Conservation (phyloP, 64 coral and sea anemone species). For the Astreopora myriophthalma region DNA sequence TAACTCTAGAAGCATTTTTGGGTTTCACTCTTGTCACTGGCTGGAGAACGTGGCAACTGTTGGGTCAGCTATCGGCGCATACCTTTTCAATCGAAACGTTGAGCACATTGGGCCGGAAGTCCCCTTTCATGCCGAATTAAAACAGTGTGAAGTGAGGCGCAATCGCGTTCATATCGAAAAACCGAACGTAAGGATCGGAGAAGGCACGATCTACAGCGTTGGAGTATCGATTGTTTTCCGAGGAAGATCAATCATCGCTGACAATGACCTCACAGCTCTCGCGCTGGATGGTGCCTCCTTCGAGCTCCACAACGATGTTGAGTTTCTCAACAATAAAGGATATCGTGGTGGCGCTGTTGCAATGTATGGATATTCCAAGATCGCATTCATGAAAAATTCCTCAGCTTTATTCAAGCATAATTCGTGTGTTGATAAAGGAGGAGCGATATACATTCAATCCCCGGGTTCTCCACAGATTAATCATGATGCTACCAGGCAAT, state of each 20-base stretch:
- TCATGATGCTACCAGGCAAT: neutral
- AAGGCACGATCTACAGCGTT: slow-evolving; percentile 71
- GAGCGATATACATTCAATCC: slow-evolving; percentile 64
- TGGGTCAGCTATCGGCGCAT: slow-evolving; percentile 60
- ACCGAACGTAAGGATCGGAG: slow-evolving; percentile 19
- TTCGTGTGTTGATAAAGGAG: slow-evolving; percentile 26
- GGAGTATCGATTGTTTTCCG: slow-evolving; percentile 65
- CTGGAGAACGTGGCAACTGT: slow-evolving; percentile 43
- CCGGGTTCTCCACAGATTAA: slow-evolving; percentile 38
- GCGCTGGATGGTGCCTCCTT: slow-evolving; percentile 54
- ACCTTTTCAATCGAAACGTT: slow-evolving; percentile 56
- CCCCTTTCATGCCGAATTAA: slow-evolving; percentile 32
- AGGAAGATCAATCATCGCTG: slow-evolving; percentile 37
- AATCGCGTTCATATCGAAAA: slow-evolving; percentile 2
- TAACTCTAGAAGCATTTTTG: neutral
- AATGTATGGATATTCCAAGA: slow-evolving; percentile 71
- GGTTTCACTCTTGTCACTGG: slow-evolving; percentile 63
- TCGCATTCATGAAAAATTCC: slow-evolving; percentile 62
- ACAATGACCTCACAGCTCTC: slow-evolving; percentile 75
- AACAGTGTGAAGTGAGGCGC: slow-evolving; percentile 14
- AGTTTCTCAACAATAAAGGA: slow-evolving; percentile 61
- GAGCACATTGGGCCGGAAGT: slow-evolving; percentile 42
- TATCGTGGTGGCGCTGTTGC: slow-evolving; percentile 55
- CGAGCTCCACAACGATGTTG: slow-evolving; percentile 47
- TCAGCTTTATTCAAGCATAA: slow-evolving; percentile 54